phyloP scores from a whole-genome alignment of 2,113 vertebrate species.

The Clupea harengus region DNA sequence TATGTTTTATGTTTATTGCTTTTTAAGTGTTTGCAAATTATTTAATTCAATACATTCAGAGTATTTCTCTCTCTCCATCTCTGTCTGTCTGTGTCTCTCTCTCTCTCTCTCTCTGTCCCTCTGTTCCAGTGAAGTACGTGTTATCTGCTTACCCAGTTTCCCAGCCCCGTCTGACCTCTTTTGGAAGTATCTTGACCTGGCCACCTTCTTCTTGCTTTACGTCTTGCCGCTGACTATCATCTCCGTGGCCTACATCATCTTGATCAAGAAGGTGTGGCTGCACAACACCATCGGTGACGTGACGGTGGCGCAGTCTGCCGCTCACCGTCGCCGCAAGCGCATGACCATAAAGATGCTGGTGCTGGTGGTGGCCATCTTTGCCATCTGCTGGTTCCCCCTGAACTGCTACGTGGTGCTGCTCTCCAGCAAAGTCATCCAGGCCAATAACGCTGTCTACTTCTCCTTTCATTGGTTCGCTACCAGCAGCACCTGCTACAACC shows the following conservation, averaged over 20 bases:
- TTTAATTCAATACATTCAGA: not conserved
- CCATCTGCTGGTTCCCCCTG: conserved; percentile 75
- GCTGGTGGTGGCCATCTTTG: conserved; percentile 73
- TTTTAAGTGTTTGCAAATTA: not conserved
- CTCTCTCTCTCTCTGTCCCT: conserved; percentile 40
- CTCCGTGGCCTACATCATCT: conserved; percentile 65
- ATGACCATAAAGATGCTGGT: conserved; percentile 79
- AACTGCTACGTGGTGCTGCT: conserved; percentile 76
- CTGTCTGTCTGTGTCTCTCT: no score
- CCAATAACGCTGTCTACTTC: conserved; percentile 71
- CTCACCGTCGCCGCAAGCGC: conserved; percentile 72
- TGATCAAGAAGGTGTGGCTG: conserved; percentile 79
- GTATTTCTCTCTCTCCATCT: conserved; percentile 9
- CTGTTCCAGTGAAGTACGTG: conserved; percentile 67
- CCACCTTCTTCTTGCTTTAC: conserved; percentile 75
- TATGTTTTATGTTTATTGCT: not conserved
- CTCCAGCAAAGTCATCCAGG: conserved; percentile 73
- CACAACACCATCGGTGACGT: conserved; percentile 74
- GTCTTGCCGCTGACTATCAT: conserved; percentile 74
- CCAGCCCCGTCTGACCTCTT: conserved; percentile 74
- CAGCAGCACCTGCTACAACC: conserved; percentile 80
- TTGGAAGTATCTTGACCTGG: conserved; percentile 78
- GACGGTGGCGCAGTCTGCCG: conserved; percentile 73
- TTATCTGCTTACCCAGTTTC: conserved; percentile 74
- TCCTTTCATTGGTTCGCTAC: conserved; percentile 78